phyloP scores from a whole-genome alignment of 1,140 invertebrate species.

The Agrypnia vestita region DNA sequence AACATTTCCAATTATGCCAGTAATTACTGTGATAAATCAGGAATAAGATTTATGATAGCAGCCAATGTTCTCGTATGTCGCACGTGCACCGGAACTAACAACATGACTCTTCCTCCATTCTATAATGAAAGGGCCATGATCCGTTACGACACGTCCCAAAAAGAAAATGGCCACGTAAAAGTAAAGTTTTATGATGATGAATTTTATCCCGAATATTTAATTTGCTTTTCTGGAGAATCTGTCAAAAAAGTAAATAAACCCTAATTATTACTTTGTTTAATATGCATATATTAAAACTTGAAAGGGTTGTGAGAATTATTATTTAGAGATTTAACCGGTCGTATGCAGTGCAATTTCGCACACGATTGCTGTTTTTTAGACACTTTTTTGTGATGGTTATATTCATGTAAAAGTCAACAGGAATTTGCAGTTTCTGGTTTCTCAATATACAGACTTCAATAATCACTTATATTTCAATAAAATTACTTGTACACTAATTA shows the following conservation, averaged over 20 bases:
- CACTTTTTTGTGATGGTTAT: no score
- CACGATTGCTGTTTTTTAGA: no score
- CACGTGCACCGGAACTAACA: conserved; percentile 25
- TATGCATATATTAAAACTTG: no score
- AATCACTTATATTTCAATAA: no score
- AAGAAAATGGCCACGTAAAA: conserved; percentile 57
- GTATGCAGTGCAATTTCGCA: no score
- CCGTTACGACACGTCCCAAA: conserved; percentile 61
- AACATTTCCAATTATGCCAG: conserved; percentile 62
- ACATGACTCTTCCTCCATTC: conserved; percentile 50
- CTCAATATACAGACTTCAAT: no score
- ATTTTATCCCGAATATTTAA: conserved; percentile 64
- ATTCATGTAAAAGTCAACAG: no score
- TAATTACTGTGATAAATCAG: conserved; percentile 61
- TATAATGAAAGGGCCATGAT: conserved; percentile 33
- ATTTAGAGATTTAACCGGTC: no score
- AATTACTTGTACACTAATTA: no score
- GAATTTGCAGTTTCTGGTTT: no score
- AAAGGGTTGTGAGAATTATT: no score
- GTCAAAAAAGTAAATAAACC: neutral
- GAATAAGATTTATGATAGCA: conserved; percentile 61
- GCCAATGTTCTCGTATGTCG: conserved; percentile 35
- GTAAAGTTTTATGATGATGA: conserved; percentile 65
- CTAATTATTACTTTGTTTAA: no score
- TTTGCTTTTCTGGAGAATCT: conserved; percentile 57